Evolutionary conservation across 2,888 invertebrate genomes (phyloP).

Genomic region (Xestia xanthographa): DNA sequence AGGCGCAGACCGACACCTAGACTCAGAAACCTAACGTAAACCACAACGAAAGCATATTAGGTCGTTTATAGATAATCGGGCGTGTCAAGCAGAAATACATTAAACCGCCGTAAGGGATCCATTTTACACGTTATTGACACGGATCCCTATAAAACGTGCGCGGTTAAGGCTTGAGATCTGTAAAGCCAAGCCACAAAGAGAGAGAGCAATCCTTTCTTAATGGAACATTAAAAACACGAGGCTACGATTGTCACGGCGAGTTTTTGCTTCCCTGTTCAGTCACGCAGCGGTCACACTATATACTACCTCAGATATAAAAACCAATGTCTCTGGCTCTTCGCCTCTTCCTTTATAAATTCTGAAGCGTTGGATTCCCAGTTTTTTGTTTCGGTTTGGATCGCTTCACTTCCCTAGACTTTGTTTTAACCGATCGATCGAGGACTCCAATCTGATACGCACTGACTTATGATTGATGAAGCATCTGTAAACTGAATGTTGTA

Average conservation of each 20-base stretch:
- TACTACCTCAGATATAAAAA: slow-evolving; percentile 58
- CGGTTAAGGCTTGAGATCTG: slow-evolving; percentile 60
- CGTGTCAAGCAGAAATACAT: slow-evolving; percentile 55
- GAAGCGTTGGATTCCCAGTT: slow-evolving; percentile 30
- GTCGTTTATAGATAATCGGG: slow-evolving; percentile 52
- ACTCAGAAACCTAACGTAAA: slow-evolving; percentile 16
- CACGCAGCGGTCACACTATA: slow-evolving; percentile 65
- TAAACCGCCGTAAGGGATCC: slow-evolving; percentile 57
- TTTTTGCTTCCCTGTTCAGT: slow-evolving; percentile 63
- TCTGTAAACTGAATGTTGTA: slow-evolving; percentile 4
- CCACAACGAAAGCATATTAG: slow-evolving; percentile 31
- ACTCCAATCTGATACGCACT: slow-evolving; percentile 19
- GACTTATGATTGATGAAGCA: slow-evolving; percentile 21
- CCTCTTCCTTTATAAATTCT: slow-evolving; percentile 51
- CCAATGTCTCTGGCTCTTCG: slow-evolving; percentile 38
- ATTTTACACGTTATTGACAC: slow-evolving; percentile 65
- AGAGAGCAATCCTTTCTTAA: slow-evolving; percentile 63
- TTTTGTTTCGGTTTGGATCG: slow-evolving; percentile 48
- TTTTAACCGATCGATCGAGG: slow-evolving; percentile 21
- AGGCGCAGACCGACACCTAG: background rate
- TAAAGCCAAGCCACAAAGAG: slow-evolving; percentile 62
- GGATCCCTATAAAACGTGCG: slow-evolving; percentile 64
- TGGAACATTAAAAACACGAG: slow-evolving; percentile 63
- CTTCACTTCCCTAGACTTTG: slow-evolving; percentile 40
- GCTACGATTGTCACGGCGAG: slow-evolving; percentile 59